These are phyloP conservation scores for Cryptotis parvus DNA, from an alignment of 2,113 vertebrate species.

Conservation along the genomic window DNA sequence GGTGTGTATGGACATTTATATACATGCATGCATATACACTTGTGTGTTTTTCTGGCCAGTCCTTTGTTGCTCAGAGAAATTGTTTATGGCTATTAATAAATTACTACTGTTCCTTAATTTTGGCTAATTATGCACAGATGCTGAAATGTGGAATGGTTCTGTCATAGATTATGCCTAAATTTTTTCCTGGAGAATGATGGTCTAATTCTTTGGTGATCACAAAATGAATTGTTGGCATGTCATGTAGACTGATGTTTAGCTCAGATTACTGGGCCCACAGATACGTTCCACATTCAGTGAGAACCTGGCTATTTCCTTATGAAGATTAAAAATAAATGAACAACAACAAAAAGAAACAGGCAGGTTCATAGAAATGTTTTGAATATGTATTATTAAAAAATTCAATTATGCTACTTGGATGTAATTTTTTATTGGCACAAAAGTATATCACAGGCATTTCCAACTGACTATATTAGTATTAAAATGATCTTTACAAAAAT, in stretches of 20 bases:
- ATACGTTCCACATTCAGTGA: slow-evolving; percentile 13
- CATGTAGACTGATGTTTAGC: not conserved
- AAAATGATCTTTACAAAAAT: not conserved
- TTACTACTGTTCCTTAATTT: slow-evolving; percentile 28
- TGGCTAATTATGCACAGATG: not conserved
- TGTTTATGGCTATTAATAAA: not conserved
- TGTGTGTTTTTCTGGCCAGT: not conserved
- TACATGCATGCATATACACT: not conserved
- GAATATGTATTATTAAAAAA: slow-evolving; percentile 15
- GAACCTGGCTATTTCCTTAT: not conserved
- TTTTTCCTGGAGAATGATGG: slow-evolving; percentile 31
- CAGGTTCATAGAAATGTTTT: slow-evolving; percentile 45
- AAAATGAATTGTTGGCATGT: slow-evolving; percentile 33
- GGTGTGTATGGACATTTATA: not conserved
- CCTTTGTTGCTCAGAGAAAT: slow-evolving; percentile 30
- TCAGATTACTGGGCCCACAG: not conserved
- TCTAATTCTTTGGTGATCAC: not conserved
- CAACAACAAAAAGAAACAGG: not conserved
- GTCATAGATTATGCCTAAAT: not conserved
- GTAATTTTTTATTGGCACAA: slow-evolving; percentile 42
- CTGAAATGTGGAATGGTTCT: not conserved
- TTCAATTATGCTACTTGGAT: not conserved
- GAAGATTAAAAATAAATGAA: no score
- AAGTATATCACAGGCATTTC: slow-evolving; percentile 1
- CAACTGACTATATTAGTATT: not conserved